Conservation (phyloP, 2,888 invertebrate genomes). For the Dione vanillae region DNA sequence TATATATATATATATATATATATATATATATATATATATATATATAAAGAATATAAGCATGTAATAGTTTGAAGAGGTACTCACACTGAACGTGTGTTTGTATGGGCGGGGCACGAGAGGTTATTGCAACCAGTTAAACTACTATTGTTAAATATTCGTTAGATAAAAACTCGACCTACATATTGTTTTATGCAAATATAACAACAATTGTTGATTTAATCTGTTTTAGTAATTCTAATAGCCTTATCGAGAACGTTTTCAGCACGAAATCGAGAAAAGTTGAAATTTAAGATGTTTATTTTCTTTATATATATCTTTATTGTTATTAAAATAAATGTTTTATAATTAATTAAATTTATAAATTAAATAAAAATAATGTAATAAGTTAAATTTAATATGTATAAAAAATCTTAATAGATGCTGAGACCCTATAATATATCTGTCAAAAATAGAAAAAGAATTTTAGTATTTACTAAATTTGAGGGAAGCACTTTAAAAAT, state of each 20-base stretch:
- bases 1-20: not conserved
- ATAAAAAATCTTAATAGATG: too few species aligned
- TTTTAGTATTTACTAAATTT: not conserved
- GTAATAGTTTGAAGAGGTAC: not conserved
- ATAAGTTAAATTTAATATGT: too few species aligned
- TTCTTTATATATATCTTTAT: not conserved
- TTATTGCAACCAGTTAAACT: conserved; percentile 33
- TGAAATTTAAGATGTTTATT: conserved; percentile 6
- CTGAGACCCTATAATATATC: too few species aligned
- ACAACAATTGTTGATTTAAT: conserved; percentile 25
- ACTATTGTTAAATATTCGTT: conserved; percentile 33
- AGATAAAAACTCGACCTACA: conserved; percentile 41
- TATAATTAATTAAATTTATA: not conserved
- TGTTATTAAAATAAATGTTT: not conserved
- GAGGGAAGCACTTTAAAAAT: not conserved
- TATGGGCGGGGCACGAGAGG: conserved; percentile 26
- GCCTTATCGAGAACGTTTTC: conserved; percentile 38
- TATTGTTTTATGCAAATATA: conserved; percentile 40
- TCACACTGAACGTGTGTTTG: conserved; percentile 7
- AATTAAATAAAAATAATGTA: too few species aligned
- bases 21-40: not conserved
- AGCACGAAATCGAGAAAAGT: conserved; percentile 35
- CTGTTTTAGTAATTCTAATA: conserved; percentile 38
- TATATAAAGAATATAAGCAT: too few species aligned
- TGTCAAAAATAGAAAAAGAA: too few species aligned